Evolutionary conservation across 2,797 vertebrate genomes (phyloP).

Genomic region (Echeneis naucrates): DNA sequence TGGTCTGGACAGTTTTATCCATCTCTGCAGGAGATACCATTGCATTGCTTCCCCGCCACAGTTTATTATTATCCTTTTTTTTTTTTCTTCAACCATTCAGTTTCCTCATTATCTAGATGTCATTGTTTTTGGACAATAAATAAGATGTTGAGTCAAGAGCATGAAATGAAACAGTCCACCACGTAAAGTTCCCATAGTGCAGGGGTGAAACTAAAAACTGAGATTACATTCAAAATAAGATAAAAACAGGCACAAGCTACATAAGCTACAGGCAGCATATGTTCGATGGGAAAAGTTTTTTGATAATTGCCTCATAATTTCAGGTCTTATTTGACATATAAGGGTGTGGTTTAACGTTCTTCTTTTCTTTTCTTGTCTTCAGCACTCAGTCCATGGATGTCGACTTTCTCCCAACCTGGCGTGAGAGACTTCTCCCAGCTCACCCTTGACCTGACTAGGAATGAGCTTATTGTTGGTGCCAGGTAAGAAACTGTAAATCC

Average conservation of each 20-base stretch:
- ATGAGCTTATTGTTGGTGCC: constrained; percentile 97
- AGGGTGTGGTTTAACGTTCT: background rate
- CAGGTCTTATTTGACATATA: background rate
- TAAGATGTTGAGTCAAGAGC: background rate
- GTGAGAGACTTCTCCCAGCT: constrained; percentile 96
- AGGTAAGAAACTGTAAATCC: constrained; percentile 87
- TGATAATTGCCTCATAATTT: background rate
- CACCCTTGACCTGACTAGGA: constrained; percentile 94
- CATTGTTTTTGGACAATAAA: background rate
- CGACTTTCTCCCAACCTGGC: constrained; percentile 90
- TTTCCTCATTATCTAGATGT: background rate
- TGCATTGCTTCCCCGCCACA: background rate
- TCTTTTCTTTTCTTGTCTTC: constrained; percentile 48
- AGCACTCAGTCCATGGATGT: constrained; percentile 96
- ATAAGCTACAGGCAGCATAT: background rate
- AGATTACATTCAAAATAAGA: no score
- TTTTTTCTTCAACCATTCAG: background rate
- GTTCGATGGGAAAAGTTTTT: no score
- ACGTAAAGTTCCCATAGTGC: background rate
- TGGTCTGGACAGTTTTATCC: constrained; percentile 55
- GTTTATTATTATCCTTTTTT: background rate
- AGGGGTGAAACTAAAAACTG: background rate
- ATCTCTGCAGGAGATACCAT: constrained; percentile 47
- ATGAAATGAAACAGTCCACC: background rate
- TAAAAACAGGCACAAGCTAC: background rate